These are phyloP conservation scores for Alsophila aescularia DNA, from an alignment of 2,888 invertebrate genomes.

Conservation along the genomic window DNA sequence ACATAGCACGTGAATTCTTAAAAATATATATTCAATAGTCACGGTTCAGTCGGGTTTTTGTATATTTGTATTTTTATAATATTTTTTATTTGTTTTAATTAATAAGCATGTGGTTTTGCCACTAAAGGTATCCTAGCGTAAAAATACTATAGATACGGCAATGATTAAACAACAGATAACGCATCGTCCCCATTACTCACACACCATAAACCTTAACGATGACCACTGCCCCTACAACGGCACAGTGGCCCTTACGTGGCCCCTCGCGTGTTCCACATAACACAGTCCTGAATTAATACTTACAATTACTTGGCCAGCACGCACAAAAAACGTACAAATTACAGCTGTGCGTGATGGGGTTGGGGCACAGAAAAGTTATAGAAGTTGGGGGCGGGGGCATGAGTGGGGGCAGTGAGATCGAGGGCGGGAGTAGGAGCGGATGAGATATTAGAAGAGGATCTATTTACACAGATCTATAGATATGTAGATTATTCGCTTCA, in stretches of 20 bases:
- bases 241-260: slow-evolving; percentile 48
- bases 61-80: too few species aligned
- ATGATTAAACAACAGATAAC: neutral
- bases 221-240: neutral
- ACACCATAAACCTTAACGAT: slow-evolving; percentile 12
- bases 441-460: too few species aligned
- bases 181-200: slow-evolving; percentile 2
- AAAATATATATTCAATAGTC: too few species aligned
- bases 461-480: too few species aligned
- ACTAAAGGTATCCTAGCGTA: too few species aligned
- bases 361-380: slow-evolving; percentile 32
- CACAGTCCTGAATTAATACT: slow-evolving; percentile 74
- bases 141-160: too few species aligned
- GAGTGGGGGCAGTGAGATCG: neutral
- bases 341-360: slow-evolving; percentile 68
- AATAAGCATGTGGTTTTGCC: too few species aligned
- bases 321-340: slow-evolving; percentile 77
- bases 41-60: too few species aligned
- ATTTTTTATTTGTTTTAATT: too few species aligned
- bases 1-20: too few species aligned
- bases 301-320: slow-evolving; percentile 74
- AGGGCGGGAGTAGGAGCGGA: too few species aligned
- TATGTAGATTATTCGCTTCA: too few species aligned
- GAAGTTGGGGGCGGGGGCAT: neutral
- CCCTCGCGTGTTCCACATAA: slow-evolving; percentile 66